Percentiles rank a stretch among this genome's conserved stretches.
Conservation (phyloP, 2,888 invertebrate genomes). For the Lapara coniferarum region DNA sequence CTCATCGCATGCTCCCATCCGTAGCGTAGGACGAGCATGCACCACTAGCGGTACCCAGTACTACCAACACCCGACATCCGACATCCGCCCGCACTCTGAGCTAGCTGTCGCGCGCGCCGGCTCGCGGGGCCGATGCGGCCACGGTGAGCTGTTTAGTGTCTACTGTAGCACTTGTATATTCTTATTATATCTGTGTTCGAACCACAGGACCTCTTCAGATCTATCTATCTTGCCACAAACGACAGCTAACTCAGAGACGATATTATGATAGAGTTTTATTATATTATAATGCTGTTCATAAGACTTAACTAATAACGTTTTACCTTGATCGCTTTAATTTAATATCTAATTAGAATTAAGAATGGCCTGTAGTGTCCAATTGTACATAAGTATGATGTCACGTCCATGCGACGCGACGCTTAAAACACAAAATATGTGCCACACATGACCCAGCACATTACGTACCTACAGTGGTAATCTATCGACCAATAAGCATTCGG, state of each 20-base stretch:
- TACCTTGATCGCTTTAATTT: slow-evolving; percentile 65
- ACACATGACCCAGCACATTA: too few species aligned
- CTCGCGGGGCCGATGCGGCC: too few species aligned
- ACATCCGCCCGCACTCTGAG: not conserved
- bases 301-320: slow-evolving; percentile 26
- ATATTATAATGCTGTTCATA: slow-evolving; percentile 25
- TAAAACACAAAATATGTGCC: too few species aligned
- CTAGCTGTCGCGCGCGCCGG: not conserved
- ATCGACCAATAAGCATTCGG: too few species aligned
- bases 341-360: slow-evolving; percentile 62
- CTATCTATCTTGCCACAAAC: not conserved
- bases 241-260: not conserved
- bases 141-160: too few species aligned
- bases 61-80: not conserved
- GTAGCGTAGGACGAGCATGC: not conserved
- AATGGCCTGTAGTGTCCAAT: slow-evolving; percentile 68
- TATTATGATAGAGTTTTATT: slow-evolving; percentile 4
- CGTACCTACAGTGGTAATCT: not conserved
- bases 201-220: too few species aligned
- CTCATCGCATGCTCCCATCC: not conserved
- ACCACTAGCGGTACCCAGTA: slow-evolving; percentile 4
- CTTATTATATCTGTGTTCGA: too few species aligned
- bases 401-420: too few species aligned
- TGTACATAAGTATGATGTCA: slow-evolving; percentile 45
- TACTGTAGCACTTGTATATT: too few species aligned